phyloP scores from a whole-genome alignment of 2,888 invertebrate species.

The Flexamia atlantica region DNA sequence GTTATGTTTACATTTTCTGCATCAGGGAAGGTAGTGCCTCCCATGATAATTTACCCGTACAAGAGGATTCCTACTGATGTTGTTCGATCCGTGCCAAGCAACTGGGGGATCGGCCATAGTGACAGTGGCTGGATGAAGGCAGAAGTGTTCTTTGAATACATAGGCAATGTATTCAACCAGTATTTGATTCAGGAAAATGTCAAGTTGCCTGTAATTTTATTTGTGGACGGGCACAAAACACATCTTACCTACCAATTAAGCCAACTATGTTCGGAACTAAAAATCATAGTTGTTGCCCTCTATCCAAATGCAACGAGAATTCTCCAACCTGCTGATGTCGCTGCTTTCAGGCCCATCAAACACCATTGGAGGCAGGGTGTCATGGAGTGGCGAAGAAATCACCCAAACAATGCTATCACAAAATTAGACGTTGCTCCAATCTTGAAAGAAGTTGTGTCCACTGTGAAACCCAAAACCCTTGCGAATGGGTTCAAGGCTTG shows the following conservation, averaged over 20 bases:
- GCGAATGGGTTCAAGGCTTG: slow-evolving; percentile 25
- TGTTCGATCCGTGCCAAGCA: neutral
- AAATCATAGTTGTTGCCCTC: slow-evolving; percentile 18
- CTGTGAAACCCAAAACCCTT: neutral
- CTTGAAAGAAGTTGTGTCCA: neutral
- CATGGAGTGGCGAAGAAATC: neutral
- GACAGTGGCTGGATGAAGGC: slow-evolving; percentile 58
- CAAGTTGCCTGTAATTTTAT: slow-evolving; percentile 44
- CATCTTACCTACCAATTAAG: slow-evolving; percentile 39
- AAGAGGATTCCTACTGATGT: slow-evolving; percentile 67
- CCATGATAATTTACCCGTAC: slow-evolving; percentile 73
- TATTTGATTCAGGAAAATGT: slow-evolving; percentile 40
- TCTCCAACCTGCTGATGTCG: slow-evolving; percentile 3
- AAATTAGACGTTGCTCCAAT: neutral
- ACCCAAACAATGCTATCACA: neutral
- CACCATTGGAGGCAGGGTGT: neutral
- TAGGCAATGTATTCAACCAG: slow-evolving; percentile 52
- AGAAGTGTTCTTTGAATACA: slow-evolving; percentile 56
- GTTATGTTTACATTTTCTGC: slow-evolving; percentile 74
- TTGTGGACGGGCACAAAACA: slow-evolving; percentile 60
- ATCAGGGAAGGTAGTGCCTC: slow-evolving; percentile 71
- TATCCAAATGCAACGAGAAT: slow-evolving; percentile 15
- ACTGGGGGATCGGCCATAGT: slow-evolving; percentile 36
- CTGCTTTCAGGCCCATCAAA: slow-evolving; percentile 17
- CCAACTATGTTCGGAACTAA: neutral